phyloP scores from a whole-genome alignment of 2,113 vertebrate species.

The Meles meles region DNA sequence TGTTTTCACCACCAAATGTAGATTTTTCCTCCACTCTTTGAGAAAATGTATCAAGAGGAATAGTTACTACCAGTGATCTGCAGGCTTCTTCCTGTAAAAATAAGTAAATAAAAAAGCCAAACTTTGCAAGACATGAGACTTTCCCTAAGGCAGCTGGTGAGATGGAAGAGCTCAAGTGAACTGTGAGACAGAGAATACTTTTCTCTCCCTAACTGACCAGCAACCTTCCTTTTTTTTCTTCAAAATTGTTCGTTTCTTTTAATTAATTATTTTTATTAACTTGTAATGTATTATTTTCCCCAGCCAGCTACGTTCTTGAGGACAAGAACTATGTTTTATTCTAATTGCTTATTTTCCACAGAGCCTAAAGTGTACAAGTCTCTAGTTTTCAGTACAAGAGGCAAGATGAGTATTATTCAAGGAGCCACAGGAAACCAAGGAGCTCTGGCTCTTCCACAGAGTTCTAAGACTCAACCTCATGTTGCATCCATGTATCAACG shows the following conservation, averaged over 20 bases:
- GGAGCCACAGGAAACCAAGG: neutral
- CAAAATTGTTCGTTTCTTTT: no score
- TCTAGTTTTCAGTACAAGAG: neutral
- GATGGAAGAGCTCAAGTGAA: neutral
- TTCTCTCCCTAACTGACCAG: neutral
- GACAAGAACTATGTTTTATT: neutral
- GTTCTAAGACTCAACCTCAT: neutral
- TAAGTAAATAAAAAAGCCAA: neutral
- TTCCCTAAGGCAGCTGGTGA: neutral
- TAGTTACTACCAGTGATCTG: neutral
- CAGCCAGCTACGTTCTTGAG: neutral
- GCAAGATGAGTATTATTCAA: neutral
- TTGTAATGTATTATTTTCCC: no score
- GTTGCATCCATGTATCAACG: neutral
- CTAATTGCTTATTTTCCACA: neutral
- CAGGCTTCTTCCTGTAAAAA: neutral
- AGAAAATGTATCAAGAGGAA: neutral
- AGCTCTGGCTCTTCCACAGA: neutral
- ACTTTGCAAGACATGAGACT: neutral
- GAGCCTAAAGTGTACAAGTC: neutral
- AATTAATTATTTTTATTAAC: no score
- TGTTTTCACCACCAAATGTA: neutral
- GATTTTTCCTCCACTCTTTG: neutral
- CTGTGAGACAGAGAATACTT: neutral
- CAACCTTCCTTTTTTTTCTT: neutral